A percentile compares a stretch with the other conserved stretches of the same genome.
Conservation (phyloP, 1,140 invertebrate species). For the Agraylea sexmaculata region DNA sequence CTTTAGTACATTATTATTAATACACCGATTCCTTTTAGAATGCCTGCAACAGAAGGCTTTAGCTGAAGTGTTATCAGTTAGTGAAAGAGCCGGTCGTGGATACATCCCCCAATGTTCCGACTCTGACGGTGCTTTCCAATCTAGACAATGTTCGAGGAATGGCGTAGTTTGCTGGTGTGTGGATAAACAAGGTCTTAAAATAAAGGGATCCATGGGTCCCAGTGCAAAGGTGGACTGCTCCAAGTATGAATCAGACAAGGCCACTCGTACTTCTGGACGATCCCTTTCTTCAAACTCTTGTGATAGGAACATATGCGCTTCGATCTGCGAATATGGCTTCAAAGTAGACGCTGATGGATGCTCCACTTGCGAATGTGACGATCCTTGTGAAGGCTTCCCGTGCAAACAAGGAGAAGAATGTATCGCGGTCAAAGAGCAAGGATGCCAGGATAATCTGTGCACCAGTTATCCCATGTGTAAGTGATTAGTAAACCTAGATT, state of each 20-base stretch:
- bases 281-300: constrained; percentile 38
- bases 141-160: constrained; percentile 68
- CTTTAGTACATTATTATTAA: constrained; percentile 16
- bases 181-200: constrained; percentile 59
- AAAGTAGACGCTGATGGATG: constrained; percentile 66
- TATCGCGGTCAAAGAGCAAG: constrained; percentile 52
- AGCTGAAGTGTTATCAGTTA: constrained; percentile 62
- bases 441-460: constrained; percentile 56
- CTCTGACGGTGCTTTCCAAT: constrained; percentile 54
- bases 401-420: constrained; percentile 64
- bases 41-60: constrained; percentile 66
- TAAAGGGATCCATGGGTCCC: constrained; percentile 65
- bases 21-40: constrained; percentile 29
- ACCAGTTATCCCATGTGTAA: constrained; percentile 62
- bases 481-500: constrained; percentile 23
- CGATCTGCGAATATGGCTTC: constrained; percentile 75
- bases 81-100: constrained; percentile 63
- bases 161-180: constrained; percentile 82
- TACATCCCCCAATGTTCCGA: constrained; percentile 70
- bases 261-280: constrained; percentile 30
- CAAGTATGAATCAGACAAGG: constrained; percentile 16
- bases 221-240: constrained; percentile 55
- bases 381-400: constrained; percentile 67
- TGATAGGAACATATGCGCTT: constrained; percentile 54
- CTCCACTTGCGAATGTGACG: constrained; percentile 72